A percentile compares a stretch with the other conserved stretches of the same genome.
These are phyloP conservation scores for Cranoglanis bouderius DNA, from an alignment of 2,113 vertebrate species.

Conservation along the genomic window DNA sequence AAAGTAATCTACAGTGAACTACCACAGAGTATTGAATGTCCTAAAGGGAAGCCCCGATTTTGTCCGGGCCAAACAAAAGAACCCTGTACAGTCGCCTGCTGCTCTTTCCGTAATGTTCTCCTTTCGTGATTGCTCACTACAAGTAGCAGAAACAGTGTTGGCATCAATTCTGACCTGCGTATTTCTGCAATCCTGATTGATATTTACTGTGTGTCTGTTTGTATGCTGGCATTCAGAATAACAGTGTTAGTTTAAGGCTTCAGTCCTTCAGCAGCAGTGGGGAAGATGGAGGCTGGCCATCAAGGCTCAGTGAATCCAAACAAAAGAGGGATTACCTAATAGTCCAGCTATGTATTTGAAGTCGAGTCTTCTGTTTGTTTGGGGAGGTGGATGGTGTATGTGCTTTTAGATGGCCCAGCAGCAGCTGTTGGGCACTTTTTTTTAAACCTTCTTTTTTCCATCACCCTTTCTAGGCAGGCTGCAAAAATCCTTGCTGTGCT, in stretches of 20 bases:
- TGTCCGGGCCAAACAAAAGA: slow-evolving; percentile 69
- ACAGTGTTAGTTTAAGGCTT: slow-evolving; percentile 64
- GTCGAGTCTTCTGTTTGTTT: slow-evolving; percentile 84
- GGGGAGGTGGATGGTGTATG: slow-evolving; percentile 75
- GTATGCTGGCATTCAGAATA: slow-evolving; percentile 54
- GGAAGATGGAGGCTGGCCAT: slow-evolving; percentile 82
- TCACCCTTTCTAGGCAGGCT: slow-evolving; percentile 3
- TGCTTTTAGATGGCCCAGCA: slow-evolving; percentile 75
- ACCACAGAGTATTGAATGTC: slow-evolving; percentile 75
- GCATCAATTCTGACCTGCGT: neutral
- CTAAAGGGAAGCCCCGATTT: slow-evolving; percentile 72
- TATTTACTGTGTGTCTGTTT: slow-evolving; percentile 41
- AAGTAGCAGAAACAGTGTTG: slow-evolving; percentile 6
- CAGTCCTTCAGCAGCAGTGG: slow-evolving; percentile 63
- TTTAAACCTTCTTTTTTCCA: slow-evolving; percentile 55
- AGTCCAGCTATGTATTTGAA: slow-evolving; percentile 86
- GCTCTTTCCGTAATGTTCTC: slow-evolving; percentile 19
- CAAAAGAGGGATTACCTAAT: slow-evolving; percentile 87
- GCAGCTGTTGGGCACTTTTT: slow-evolving; percentile 76
- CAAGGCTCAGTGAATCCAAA: slow-evolving; percentile 80
- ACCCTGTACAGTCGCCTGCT: slow-evolving; percentile 61
- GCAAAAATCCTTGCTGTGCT: slow-evolving; percentile 15
- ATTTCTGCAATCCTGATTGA: slow-evolving; percentile 29
- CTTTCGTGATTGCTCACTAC: neutral
- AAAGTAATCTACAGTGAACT: slow-evolving; percentile 64